These are phyloP conservation scores for Tachina fera DNA, from an alignment of 2,888 invertebrate species.

Conservation along the genomic window DNA sequence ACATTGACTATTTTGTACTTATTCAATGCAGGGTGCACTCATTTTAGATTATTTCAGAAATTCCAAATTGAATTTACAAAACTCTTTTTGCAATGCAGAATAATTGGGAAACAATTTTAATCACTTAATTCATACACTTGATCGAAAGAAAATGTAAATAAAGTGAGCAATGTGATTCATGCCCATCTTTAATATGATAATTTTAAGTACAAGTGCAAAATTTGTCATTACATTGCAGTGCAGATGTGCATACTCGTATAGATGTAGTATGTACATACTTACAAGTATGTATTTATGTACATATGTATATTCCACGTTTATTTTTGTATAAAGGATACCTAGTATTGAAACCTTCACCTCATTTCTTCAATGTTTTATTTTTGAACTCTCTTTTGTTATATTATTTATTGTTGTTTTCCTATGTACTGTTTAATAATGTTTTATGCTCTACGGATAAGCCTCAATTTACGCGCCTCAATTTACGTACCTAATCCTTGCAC, in stretches of 20 bases:
- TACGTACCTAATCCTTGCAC: too few relatives aligned
- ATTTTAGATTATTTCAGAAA: too few relatives aligned
- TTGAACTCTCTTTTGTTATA: conserved; percentile 47
- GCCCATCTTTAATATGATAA: too few relatives aligned
- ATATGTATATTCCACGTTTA: background rate
- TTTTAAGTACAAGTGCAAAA: background rate
- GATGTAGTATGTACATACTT: background rate
- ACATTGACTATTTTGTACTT: background rate
- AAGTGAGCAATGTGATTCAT: too few relatives aligned
- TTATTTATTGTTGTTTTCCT: conserved; percentile 16
- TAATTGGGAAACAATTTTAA: too few relatives aligned
- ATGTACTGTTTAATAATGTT: background rate
- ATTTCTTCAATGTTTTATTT: conserved; percentile 64
- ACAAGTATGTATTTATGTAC: background rate
- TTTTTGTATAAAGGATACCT: conserved; percentile 45
- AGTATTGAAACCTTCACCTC: conserved; percentile 71
- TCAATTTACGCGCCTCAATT: background rate
- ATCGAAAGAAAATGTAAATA: too few relatives aligned
- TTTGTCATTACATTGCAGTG: conserved; percentile 12
- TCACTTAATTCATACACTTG: too few relatives aligned
- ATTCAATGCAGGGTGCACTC: background rate
- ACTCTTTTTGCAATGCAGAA: too few relatives aligned
- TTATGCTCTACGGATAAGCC: background rate
- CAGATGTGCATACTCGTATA: background rate
- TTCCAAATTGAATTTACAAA: too few relatives aligned